These are phyloP conservation scores for Steinernema scapterisci DNA, from an alignment of 2,888 invertebrate genomes.

Conservation along the genomic window DNA sequence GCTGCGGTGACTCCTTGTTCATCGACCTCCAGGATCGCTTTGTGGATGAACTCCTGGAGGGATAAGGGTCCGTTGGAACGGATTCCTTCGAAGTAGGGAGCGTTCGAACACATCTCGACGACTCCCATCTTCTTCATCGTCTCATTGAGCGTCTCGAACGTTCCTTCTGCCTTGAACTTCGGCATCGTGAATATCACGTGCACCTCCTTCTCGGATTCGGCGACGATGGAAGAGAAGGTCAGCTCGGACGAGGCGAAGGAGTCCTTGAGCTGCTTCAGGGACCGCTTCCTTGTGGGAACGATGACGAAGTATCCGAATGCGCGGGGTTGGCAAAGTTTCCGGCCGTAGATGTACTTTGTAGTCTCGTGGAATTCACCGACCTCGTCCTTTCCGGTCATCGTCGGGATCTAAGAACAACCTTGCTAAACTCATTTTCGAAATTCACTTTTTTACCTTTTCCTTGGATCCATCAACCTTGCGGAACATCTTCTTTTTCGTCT, in stretches of 20 bases:
- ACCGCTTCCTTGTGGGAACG: neutral
- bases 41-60: neutral
- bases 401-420: neutral
- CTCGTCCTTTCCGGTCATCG: neutral
- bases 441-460: neutral
- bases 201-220: too few relatives aligned
- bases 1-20: too few relatives aligned
- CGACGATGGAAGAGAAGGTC: too few relatives aligned
- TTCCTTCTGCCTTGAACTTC: too few relatives aligned
- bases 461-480: neutral
- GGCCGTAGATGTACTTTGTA: neutral
- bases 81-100: neutral
- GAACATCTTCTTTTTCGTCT: neutral
- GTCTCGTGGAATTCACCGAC: neutral
- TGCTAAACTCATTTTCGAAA: too few relatives aligned
- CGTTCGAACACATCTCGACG: neutral
- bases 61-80: neutral
- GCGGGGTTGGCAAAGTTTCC: neutral
- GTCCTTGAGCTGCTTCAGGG: neutral
- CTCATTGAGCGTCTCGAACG: too few relatives aligned
- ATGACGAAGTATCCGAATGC: neutral
- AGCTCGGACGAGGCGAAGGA: neutral
- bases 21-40: too few relatives aligned
- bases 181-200: too few relatives aligned
- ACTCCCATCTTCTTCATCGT: neutral